Percentiles rank a stretch among this genome's conserved stretches.
phyloP scores from a whole-genome alignment of 2,888 invertebrate species.

The Nasonovia ribisnigri region DNA sequence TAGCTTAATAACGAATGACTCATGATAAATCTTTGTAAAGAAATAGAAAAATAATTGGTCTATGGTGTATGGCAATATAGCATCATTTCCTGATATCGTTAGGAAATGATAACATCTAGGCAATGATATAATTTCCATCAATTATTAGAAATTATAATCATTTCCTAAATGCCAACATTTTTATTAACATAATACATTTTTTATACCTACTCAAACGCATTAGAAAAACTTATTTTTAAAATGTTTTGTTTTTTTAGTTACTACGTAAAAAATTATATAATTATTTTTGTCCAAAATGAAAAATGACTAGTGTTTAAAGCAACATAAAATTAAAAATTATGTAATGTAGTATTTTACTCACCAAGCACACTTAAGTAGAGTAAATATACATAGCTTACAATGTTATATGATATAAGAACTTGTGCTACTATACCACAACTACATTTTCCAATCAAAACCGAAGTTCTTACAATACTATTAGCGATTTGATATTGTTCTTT shows the following conservation, averaged over 20 bases:
- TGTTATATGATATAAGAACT: constrained; percentile 71
- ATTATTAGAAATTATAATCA: too few relatives aligned
- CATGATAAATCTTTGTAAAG: too few relatives aligned
- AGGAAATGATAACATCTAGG: too few relatives aligned
- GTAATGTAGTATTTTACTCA: constrained; percentile 32
- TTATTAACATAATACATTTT: too few relatives aligned
- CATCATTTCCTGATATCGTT: too few relatives aligned
- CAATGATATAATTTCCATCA: too few relatives aligned
- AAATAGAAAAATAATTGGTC: too few relatives aligned
- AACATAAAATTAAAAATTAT: neutral
- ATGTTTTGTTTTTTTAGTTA: neutral
- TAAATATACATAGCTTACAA: constrained; percentile 24
- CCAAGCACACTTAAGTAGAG: constrained; percentile 65
- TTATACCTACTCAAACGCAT: too few relatives aligned
- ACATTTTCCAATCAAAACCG: constrained; percentile 85
- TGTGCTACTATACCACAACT: constrained; percentile 83
- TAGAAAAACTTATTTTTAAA: neutral
- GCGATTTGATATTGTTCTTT: constrained; percentile 80
- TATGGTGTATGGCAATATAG: too few relatives aligned
- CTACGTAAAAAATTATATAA: neutral
- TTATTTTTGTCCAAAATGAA: neutral
- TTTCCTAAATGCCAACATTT: too few relatives aligned
- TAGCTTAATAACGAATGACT: too few relatives aligned
- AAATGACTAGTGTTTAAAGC: neutral
- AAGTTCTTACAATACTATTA: constrained; percentile 86